Conservation (phyloP, 2,888 invertebrate genomes). For the Diaphora mendica region DNA sequence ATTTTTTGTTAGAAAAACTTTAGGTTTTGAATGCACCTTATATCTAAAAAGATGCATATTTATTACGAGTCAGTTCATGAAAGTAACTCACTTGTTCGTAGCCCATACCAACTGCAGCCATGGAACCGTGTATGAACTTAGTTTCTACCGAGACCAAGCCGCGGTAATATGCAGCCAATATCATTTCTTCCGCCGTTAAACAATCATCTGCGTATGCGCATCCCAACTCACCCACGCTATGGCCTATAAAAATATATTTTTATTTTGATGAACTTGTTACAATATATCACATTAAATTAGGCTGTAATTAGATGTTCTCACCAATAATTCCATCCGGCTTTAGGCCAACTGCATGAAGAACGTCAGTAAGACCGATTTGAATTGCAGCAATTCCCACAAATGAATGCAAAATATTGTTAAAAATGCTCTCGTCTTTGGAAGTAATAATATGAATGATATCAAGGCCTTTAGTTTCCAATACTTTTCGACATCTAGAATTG, state of each 20-base stretch:
- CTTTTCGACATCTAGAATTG: slow-evolving; percentile 78
- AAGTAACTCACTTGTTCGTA: slow-evolving; percentile 75
- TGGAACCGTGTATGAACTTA: slow-evolving; percentile 90
- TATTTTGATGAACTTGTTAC: too few species aligned
- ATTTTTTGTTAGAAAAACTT: too few species aligned
- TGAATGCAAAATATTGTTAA: slow-evolving; percentile 54
- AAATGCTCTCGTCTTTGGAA: slow-evolving; percentile 82
- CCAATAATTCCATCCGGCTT: slow-evolving; percentile 92
- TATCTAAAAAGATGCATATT: too few species aligned
- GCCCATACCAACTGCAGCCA: slow-evolving; percentile 94
- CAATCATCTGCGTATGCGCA: slow-evolving; percentile 98
- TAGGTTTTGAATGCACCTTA: too few species aligned
- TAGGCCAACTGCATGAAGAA: slow-evolving; percentile 85
- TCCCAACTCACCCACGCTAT: slow-evolving; percentile 97
- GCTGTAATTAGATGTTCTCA: slow-evolving; percentile 60
- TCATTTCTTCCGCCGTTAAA: slow-evolving; percentile 93
- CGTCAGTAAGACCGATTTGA: slow-evolving; percentile 86
- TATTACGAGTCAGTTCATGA: too few species aligned
- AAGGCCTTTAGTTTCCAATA: slow-evolving; percentile 87
- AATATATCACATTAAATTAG: too few species aligned
- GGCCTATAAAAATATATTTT: slow-evolving; percentile 85
- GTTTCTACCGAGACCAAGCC: slow-evolving; percentile 90
- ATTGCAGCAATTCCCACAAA: slow-evolving; percentile 82
- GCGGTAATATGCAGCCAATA: slow-evolving; percentile 92
- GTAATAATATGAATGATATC: slow-evolving; percentile 89